These are phyloP conservation scores for Hyperopisus bebe DNA, from an alignment of 2,113 vertebrate genomes.

Conservation along the genomic window DNA sequence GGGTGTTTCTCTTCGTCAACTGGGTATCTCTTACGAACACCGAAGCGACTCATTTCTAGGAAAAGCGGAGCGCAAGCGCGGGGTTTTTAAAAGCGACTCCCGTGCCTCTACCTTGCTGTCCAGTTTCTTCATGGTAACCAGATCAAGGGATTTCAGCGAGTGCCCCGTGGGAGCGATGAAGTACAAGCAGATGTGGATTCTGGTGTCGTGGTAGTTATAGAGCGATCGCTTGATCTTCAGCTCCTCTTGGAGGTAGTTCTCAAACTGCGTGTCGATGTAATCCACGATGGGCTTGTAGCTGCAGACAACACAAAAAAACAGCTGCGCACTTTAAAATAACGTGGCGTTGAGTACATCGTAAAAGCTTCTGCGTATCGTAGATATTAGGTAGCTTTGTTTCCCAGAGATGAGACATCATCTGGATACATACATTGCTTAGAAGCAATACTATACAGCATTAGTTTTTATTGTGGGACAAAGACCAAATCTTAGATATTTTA, in stretches of 20 bases:
- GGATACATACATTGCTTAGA: background rate
- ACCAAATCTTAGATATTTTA: background rate
- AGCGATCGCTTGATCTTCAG: constrained; percentile 96
- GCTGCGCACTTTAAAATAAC: background rate
- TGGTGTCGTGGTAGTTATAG: constrained; percentile 93
- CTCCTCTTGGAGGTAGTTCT: constrained; percentile 95
- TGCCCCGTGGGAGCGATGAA: constrained; percentile 95
- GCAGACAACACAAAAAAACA: constrained; percentile 26
- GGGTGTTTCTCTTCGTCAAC: background rate
- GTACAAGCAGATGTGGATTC: constrained; percentile 96
- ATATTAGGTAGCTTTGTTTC: background rate
- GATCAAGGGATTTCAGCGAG: constrained; percentile 90
- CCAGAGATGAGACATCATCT: background rate
- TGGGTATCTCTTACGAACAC: background rate
- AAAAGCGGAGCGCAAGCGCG: constrained; percentile 19
- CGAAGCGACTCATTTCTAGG: background rate
- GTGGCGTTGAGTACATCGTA: background rate
- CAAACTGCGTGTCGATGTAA: constrained; percentile 97
- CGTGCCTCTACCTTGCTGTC: constrained; percentile 81
- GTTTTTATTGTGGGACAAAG: background rate
- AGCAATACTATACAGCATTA: background rate
- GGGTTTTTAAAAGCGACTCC: background rate
- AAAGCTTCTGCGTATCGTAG: background rate
- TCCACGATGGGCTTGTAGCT: constrained; percentile 98
- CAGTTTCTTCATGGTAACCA: constrained; percentile 97